Conservation (phyloP, 2,888 invertebrate species). For the Pegoplata infirma region DNA sequence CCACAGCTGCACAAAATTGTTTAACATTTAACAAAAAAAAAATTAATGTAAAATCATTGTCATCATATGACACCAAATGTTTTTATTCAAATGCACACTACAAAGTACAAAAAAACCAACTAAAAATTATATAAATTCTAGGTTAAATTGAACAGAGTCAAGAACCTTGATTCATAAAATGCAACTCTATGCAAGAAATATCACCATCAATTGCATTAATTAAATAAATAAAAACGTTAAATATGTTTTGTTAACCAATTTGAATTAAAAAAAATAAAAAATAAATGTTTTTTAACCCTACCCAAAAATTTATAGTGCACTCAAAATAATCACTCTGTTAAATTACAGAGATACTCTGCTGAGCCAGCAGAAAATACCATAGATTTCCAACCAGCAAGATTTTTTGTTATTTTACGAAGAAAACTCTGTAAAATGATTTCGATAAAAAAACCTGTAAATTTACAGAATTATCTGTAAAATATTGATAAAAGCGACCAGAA, state of each 20-base stretch:
- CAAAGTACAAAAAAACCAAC: slow-evolving; percentile 29
- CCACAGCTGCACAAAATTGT: slow-evolving; percentile 50
- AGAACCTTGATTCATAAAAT: slow-evolving; percentile 48
- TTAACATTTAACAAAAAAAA: slow-evolving; percentile 18
- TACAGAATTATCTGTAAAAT: too few relatives aligned
- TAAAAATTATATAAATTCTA: slow-evolving; percentile 46
- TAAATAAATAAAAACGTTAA: background rate
- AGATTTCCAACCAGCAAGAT: too few relatives aligned
- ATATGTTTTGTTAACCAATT: background rate
- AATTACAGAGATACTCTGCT: too few relatives aligned
- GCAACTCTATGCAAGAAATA: slow-evolving; percentile 15
- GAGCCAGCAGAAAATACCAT: too few relatives aligned
- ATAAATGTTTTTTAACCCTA: background rate
- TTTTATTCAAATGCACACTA: background rate
- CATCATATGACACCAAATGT: slow-evolving; percentile 19
- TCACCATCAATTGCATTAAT: background rate
- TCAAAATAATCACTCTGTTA: too few relatives aligned
- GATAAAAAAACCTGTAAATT: too few relatives aligned
- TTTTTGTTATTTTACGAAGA: too few relatives aligned
- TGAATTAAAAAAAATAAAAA: background rate
- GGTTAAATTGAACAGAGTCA: slow-evolving; percentile 41
- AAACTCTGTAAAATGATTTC: too few relatives aligned
- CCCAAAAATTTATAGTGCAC: background rate
- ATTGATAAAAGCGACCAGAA: too few relatives aligned
- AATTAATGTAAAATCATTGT: slow-evolving; percentile 45